phyloP scores from a whole-genome alignment of 2,113 vertebrate genomes.

The Ciconia boyciana region DNA sequence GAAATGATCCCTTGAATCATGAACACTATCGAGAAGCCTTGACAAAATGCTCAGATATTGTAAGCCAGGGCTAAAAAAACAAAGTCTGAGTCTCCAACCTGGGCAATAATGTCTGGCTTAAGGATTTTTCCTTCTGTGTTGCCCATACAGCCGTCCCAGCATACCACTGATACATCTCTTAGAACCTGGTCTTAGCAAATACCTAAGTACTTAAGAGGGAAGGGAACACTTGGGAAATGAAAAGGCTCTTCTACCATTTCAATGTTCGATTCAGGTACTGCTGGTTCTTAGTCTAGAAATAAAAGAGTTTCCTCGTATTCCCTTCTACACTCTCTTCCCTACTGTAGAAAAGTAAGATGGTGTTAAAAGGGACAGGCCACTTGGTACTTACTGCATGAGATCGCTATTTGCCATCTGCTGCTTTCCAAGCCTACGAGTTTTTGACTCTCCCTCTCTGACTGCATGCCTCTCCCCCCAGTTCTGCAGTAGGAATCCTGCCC shows the following conservation, averaged over 20 bases:
- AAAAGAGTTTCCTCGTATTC: not conserved
- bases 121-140: not conserved
- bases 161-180: not conserved
- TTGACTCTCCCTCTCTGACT: not conserved
- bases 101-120: not conserved
- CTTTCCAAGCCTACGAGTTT: not conserved
- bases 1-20: not conserved
- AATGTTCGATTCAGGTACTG: not conserved
- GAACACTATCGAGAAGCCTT: not conserved
- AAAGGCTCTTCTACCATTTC: not conserved
- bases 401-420: not conserved
- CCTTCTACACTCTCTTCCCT: not conserved
- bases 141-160: not conserved
- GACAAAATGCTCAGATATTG: not conserved
- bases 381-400: not conserved
- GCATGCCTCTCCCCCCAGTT: rapidly evolving
- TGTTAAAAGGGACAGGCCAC: not conserved
- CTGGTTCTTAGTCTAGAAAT: not conserved
- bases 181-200: not conserved
- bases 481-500: not conserved
- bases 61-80: not conserved
- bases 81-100: not conserved
- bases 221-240: not conserved
- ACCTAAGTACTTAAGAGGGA: not conserved
- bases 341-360: not conserved